Conservation (phyloP, 2,888 invertebrate genomes). For the Nephrocerus scutellatus region DNA sequence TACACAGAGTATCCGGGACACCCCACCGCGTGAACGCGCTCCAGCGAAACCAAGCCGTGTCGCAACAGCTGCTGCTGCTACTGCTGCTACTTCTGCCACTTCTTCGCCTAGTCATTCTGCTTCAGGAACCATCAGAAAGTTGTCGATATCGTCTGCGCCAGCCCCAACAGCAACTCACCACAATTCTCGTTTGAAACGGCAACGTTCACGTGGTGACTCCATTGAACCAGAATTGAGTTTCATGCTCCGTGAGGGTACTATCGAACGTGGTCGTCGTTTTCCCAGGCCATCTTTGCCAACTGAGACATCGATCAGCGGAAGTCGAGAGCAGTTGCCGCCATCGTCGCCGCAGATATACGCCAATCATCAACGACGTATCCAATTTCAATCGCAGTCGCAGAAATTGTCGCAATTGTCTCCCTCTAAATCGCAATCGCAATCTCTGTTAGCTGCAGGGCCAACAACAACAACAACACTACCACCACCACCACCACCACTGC, state of each 20-base stretch:
- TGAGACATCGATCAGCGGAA: conserved; percentile 10
- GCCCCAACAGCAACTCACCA: conserved; percentile 8
- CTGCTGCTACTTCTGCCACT: conserved; percentile 22
- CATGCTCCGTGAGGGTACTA: conserved; percentile 28
- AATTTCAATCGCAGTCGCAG: conserved; percentile 19
- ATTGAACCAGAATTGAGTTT: conserved; percentile 29
- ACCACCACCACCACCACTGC: conserved; percentile 19
- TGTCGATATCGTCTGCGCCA: conserved; percentile 1
- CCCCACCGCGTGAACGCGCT: conserved; percentile 44
- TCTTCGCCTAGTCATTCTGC: conserved; percentile 15
- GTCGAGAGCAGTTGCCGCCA: background rate
- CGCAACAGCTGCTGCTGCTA: conserved; percentile 13
- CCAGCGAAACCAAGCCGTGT: conserved; percentile 42
- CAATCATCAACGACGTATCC: conserved; percentile 17
- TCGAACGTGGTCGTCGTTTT: conserved; percentile 41
- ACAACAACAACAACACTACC: conserved; percentile 3
- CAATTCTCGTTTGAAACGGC: conserved; percentile 12
- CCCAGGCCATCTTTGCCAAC: conserved; percentile 28
- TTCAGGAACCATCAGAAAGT: conserved; percentile 18
- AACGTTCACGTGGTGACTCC: conserved; percentile 18
- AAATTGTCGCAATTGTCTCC: background rate
- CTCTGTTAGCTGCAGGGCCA: conserved; percentile 9
- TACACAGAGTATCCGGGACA: conserved; percentile 43
- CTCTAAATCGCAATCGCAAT: conserved; percentile 1
- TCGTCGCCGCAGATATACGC: conserved; percentile 5